Conservation (phyloP, 1,140 invertebrate species). For the Tetraneura akinire region DNA sequence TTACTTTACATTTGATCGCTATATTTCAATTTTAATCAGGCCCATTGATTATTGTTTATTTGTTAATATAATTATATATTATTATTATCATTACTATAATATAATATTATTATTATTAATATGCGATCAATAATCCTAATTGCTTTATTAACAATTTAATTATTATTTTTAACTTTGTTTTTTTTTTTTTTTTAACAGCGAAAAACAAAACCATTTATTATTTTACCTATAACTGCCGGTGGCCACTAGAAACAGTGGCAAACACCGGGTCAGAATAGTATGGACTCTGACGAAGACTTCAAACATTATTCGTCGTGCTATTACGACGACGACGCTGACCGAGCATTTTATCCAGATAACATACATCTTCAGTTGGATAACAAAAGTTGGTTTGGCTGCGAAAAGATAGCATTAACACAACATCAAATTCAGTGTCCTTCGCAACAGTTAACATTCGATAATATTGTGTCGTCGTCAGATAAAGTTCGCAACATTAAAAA, state of each 20-base stretch:
- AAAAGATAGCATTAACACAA: not conserved
- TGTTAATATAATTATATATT: too few relatives aligned
- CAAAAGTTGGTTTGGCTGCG: constrained; percentile 26
- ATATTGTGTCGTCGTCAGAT: constrained; percentile 24
- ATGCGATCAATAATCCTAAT: too few relatives aligned
- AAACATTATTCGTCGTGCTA: constrained; percentile 46
- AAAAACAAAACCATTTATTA: not conserved
- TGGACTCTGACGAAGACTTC: constrained; percentile 46
- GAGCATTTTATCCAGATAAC: constrained; percentile 36
- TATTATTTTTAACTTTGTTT: not conserved
- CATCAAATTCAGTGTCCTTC: not conserved
- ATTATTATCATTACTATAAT: too few relatives aligned
- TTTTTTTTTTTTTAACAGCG: not conserved
- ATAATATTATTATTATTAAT: too few relatives aligned
- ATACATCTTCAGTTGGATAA: not conserved
- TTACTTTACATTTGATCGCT: too few relatives aligned
- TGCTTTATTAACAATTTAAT: too few relatives aligned
- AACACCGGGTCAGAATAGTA: constrained; percentile 34
- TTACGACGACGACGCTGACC: constrained; percentile 39
- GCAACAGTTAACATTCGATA: not conserved
- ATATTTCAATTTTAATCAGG: too few relatives aligned
- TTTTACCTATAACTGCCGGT: not conserved
- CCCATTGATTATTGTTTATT: too few relatives aligned
- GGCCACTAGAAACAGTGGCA: constrained; percentile 26
- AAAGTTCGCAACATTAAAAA: not conserved